Evolutionary conservation across 2,888 invertebrate species (phyloP).

Genomic region (Tineola bisselliella): DNA sequence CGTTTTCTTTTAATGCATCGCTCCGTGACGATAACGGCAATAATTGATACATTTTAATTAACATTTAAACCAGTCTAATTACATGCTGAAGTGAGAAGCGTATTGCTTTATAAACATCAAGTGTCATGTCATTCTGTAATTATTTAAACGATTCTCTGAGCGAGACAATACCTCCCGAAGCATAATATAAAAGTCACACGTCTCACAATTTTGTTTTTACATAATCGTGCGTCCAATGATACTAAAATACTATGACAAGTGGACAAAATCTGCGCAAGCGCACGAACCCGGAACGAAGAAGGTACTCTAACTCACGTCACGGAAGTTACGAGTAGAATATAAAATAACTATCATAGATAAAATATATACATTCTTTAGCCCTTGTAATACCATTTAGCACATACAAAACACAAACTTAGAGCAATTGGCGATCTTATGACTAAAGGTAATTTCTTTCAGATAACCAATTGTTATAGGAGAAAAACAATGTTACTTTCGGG

Average conservation of each 20-base stretch:
- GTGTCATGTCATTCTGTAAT: not conserved
- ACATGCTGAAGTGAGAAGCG: not conserved
- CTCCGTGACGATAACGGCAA: constrained; percentile 8
- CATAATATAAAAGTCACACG: not conserved
- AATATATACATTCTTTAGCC: too few relatives aligned
- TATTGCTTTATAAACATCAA: not conserved
- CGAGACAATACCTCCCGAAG: not conserved
- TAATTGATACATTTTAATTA: not conserved
- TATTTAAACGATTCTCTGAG: not conserved
- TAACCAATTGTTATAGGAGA: too few relatives aligned
- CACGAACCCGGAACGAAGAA: constrained; percentile 14
- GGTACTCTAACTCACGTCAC: constrained; percentile 11
- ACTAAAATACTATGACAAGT: constrained; percentile 2
- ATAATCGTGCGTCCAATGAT: not conserved
- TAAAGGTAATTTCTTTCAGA: too few relatives aligned
- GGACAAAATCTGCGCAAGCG: constrained; percentile 1
- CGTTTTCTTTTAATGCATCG: constrained; percentile 9
- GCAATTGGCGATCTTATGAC: too few relatives aligned
- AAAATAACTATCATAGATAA: not conserved
- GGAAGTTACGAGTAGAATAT: not conserved
- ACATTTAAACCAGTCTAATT: not conserved
- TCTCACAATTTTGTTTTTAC: not conserved
- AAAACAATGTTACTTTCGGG: too few relatives aligned
- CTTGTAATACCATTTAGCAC: too few relatives aligned
- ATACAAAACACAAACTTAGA: too few relatives aligned